A percentile compares a stretch with the other conserved stretches of the same genome.
Evolutionary conservation across 2,888 invertebrate species (phyloP).

Genomic region (Cephus runcator): DNA sequence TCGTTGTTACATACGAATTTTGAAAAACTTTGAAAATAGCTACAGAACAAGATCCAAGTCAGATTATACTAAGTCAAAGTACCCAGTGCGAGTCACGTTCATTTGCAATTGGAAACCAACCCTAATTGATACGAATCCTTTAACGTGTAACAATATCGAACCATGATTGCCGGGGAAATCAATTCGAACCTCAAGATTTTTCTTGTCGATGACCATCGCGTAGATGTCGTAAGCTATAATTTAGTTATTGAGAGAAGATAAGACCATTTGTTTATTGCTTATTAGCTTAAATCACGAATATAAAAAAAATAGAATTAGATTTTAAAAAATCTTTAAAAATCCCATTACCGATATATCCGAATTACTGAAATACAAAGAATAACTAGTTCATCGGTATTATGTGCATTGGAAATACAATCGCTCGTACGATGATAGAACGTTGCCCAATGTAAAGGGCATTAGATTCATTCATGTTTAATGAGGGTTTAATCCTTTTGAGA

Average conservation of each 20-base stretch:
- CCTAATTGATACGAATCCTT: background rate
- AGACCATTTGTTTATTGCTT: background rate
- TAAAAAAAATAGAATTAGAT: background rate
- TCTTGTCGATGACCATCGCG: background rate
- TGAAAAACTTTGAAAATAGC: background rate
- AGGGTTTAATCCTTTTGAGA: background rate
- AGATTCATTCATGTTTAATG: background rate
- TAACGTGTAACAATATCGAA: background rate
- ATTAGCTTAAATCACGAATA: background rate
- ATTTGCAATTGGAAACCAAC: background rate
- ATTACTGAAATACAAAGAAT: background rate
- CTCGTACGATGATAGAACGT: background rate
- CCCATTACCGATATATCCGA: background rate
- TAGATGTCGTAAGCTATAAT: background rate
- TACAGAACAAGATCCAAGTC: background rate
- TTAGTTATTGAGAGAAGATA: background rate
- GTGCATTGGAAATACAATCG: background rate
- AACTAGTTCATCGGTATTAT: background rate
- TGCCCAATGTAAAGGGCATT: background rate
- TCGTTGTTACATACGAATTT: background rate
- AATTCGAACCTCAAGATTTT: background rate
- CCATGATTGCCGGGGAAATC: background rate
- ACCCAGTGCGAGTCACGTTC: background rate
- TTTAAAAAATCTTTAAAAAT: too few species aligned
- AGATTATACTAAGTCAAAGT: background rate